A percentile compares a stretch with the other conserved stretches of the same genome.
Evolutionary conservation across 2,888 invertebrate species (phyloP).

Genomic region (Malthinus seriepunctatus): DNA sequence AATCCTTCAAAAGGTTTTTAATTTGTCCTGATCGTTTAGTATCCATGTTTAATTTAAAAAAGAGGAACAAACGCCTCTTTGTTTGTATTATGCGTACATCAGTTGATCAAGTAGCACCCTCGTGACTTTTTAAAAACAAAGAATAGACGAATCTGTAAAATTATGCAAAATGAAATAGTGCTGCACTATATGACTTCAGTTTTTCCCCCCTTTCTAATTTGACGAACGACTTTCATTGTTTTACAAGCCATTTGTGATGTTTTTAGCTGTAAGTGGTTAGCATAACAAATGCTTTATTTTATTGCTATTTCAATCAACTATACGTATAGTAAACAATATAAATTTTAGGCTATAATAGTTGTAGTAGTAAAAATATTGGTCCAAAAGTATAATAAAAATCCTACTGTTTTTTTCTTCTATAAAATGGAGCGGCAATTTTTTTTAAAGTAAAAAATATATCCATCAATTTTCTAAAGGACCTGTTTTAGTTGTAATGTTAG

Average conservation of each 20-base stretch:
- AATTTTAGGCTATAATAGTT: too few species aligned
- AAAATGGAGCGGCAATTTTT: too few species aligned
- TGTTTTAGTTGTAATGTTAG: too few species aligned
- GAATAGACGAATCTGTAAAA: slow-evolving; percentile 20
- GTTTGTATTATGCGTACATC: slow-evolving; percentile 4
- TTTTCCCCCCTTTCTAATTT: slow-evolving; percentile 11
- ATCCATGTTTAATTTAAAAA: too few species aligned
- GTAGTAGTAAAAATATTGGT: too few species aligned
- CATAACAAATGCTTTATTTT: not conserved
- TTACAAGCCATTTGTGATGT: slow-evolving; percentile 17
- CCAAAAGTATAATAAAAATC: not conserved
- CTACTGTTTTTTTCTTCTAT: too few species aligned
- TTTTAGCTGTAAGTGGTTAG: slow-evolving; percentile 10
- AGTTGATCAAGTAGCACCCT: slow-evolving; percentile 21
- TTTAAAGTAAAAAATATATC: not conserved
- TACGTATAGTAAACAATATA: too few species aligned
- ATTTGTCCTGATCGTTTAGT: too few species aligned
- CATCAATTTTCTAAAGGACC: slow-evolving; percentile 16
- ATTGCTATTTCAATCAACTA: not conserved
- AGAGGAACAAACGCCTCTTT: too few species aligned
- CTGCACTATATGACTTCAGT: not conserved
- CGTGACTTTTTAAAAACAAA: slow-evolving; percentile 19
- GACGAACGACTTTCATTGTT: slow-evolving; percentile 20
- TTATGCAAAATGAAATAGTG: slow-evolving; percentile 11
- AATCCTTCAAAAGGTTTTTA: too few species aligned